Evolutionary conservation across 2,113 vertebrate genomes (phyloP).

Genomic region (Pachypanchax playfairii): DNA sequence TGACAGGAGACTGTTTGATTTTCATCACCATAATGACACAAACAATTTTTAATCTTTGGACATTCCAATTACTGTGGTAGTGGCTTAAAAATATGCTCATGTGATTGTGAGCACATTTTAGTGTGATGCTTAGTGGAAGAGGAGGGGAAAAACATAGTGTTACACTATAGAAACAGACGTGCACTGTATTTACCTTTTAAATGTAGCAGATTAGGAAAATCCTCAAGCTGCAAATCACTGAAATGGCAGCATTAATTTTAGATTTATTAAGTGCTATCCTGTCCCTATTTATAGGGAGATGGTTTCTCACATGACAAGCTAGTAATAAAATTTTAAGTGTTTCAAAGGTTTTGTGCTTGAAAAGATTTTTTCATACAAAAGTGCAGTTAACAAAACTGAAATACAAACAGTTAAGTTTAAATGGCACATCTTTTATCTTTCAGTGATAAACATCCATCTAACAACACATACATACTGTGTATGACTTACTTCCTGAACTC

Average conservation of each 20-base stretch:
- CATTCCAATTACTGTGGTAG: slow-evolving; percentile 31
- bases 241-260: slow-evolving; percentile 3
- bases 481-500: slow-evolving; percentile 12
- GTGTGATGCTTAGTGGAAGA: not conserved
- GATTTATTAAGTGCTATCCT: slow-evolving; percentile 28
- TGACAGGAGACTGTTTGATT: slow-evolving; percentile 54
- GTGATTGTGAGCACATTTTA: slow-evolving; percentile 1
- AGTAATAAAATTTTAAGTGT: not conserved
- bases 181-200: slow-evolving; percentile 41
- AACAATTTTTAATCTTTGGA: slow-evolving; percentile 60
- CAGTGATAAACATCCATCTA: slow-evolving; percentile 9
- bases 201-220: slow-evolving; percentile 47
- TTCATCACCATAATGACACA: slow-evolving; percentile 64
- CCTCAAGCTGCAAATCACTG: slow-evolving; percentile 22
- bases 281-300: slow-evolving; percentile 5
- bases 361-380: not conserved
- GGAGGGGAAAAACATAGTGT: not conserved
- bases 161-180: slow-evolving; percentile 14
- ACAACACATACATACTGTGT: slow-evolving; percentile 10
- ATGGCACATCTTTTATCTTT: slow-evolving; percentile 2
- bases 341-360: not conserved
- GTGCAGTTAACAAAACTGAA: not conserved
- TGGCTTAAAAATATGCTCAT: slow-evolving; percentile 19
- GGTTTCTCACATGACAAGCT: not conserved
- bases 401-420: slow-evolving; percentile 14